phyloP scores from a whole-genome alignment of 2,888 invertebrate genomes.

The Brachylomia viminalis region DNA sequence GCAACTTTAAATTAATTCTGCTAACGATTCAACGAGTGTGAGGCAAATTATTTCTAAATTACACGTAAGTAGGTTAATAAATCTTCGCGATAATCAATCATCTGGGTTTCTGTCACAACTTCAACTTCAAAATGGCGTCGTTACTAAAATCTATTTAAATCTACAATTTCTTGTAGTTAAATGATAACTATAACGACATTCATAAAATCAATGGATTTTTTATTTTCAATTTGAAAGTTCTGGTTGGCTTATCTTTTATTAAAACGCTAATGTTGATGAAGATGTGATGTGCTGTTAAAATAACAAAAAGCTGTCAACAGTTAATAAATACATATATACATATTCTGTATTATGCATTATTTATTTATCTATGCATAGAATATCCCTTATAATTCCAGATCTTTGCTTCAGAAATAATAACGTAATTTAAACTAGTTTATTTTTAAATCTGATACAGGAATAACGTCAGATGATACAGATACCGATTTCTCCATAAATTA shows the following conservation, averaged over 20 bases:
- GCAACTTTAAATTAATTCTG: constrained; percentile 25
- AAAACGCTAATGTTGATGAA: not conserved
- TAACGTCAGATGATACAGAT: constrained; percentile 35
- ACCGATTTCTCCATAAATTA: constrained; percentile 56
- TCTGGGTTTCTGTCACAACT: constrained; percentile 49
- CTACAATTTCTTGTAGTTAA: constrained; percentile 32
- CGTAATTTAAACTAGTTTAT: constrained; percentile 1
- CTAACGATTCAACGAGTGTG: constrained; percentile 22
- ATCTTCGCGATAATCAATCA: constrained; percentile 60
- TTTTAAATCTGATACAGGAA: constrained; percentile 36
- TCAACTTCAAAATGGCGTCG: constrained; percentile 32
- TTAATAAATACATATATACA: not conserved
- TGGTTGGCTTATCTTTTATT: constrained; percentile 14
- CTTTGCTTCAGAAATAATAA: constrained; percentile 4
- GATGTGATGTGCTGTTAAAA: not conserved
- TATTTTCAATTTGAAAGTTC: constrained; percentile 28
- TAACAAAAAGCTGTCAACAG: not conserved
- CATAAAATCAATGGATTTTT: constrained; percentile 24
- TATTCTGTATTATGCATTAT: not conserved
- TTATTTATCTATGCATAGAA: not conserved
- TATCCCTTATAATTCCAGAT: not conserved
- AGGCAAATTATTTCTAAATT: constrained; percentile 40
- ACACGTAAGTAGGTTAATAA: constrained; percentile 46
- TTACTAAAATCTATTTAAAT: constrained; percentile 40
- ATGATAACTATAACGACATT: constrained; percentile 37